Percentiles rank a stretch among this genome's conserved stretches.
Evolutionary conservation across 2,797 vertebrate species (phyloP).

Genomic region (Harpagifer antarcticus): DNA sequence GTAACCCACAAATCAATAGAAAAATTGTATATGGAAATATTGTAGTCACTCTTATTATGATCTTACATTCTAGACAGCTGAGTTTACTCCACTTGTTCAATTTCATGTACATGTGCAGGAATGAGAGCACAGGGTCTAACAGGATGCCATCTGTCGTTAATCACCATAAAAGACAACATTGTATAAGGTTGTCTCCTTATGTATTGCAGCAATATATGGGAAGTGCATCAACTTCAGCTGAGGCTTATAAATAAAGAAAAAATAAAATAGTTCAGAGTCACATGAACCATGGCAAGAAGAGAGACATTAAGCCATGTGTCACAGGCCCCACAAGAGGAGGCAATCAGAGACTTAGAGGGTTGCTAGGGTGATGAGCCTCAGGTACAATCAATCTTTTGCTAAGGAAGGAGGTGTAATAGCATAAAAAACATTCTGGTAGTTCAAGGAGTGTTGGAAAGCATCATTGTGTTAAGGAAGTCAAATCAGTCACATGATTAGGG

Average conservation of each 20-base stretch:
- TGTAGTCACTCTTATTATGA: background rate
- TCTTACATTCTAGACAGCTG: background rate
- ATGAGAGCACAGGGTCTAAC: background rate
- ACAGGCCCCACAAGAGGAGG: slow-evolving; percentile 3
- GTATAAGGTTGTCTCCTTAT: background rate
- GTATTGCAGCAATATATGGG: background rate
- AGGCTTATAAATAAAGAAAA: slow-evolving; percentile 1
- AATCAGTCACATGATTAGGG: background rate
- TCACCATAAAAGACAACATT: background rate
- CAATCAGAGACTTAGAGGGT: slow-evolving; percentile 13
- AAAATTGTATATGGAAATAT: background rate
- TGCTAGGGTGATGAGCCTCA: background rate
- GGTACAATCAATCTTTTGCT: slow-evolving; percentile 18
- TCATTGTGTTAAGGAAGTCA: slow-evolving; percentile 2
- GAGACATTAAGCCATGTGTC: slow-evolving; percentile 10
- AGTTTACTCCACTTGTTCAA: background rate
- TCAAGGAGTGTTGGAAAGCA: background rate
- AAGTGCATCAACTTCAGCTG: background rate
- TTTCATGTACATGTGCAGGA: background rate
- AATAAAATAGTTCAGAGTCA: background rate
- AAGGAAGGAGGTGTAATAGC: background rate
- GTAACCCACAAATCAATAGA: background rate
- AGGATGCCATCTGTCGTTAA: background rate
- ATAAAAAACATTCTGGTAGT: background rate
- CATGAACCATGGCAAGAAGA: slow-evolving; percentile 5